Evolutionary conservation across 1,140 invertebrate species (phyloP).

Genomic region (Hyles euphorbiae): DNA sequence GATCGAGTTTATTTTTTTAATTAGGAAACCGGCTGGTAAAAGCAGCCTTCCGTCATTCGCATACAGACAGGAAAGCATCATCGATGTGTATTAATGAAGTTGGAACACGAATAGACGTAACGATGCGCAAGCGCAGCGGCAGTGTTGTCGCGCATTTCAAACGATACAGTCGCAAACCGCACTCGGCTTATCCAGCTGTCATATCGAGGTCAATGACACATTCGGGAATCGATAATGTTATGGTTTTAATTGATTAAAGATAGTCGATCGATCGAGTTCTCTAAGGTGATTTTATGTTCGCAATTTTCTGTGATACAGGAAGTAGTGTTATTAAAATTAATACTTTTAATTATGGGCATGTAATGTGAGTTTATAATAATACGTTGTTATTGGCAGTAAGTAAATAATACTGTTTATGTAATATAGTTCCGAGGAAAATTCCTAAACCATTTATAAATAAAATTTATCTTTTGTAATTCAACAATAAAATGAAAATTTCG

Average conservation of each 20-base stretch:
- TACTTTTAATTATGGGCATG: too few relatives aligned
- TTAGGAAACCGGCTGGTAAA: slow-evolving; percentile 69
- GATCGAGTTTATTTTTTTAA: slow-evolving; percentile 42
- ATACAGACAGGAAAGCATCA: slow-evolving; percentile 59
- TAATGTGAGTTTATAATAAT: too few relatives aligned
- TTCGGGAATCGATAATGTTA: slow-evolving; percentile 20
- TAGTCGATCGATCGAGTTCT: slow-evolving; percentile 11
- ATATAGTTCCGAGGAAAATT: too few relatives aligned
- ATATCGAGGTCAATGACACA: slow-evolving; percentile 54
- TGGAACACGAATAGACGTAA: slow-evolving; percentile 37
- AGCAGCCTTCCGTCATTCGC: slow-evolving; percentile 65
- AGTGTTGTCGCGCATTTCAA: slow-evolving; percentile 57
- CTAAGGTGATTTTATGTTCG: not conserved
- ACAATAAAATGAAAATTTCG: too few relatives aligned
- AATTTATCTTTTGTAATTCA: too few relatives aligned
- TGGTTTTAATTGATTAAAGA: slow-evolving; percentile 21
- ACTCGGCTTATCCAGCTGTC: not conserved
- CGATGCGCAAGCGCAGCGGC: slow-evolving; percentile 40
- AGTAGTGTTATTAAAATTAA: not conserved
- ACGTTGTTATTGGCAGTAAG: too few relatives aligned
- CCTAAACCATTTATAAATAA: too few relatives aligned
- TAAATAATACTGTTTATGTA: too few relatives aligned
- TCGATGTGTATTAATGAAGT: slow-evolving; percentile 66
- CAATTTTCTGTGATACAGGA: slow-evolving; percentile 7
- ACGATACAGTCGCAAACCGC: slow-evolving; percentile 39